Evolutionary conservation across 2,888 invertebrate genomes (phyloP).

Genomic region (Callinectes sapidus): DNA sequence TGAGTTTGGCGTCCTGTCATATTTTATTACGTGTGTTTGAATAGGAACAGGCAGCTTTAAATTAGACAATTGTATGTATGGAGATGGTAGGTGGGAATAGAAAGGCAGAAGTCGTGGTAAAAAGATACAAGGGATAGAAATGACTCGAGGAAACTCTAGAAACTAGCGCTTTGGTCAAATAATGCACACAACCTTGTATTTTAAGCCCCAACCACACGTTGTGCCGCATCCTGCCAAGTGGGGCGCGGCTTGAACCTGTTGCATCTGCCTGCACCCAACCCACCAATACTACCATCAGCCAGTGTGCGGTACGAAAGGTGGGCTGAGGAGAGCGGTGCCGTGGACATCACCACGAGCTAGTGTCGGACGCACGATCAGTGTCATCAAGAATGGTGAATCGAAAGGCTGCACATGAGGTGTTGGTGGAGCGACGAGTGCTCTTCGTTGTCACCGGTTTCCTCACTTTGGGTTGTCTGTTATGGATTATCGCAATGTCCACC

Average conservation of each 20-base stretch:
- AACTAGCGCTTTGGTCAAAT: neutral
- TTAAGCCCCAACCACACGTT: neutral
- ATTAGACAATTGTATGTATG: no score
- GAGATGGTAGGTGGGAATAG: no score
- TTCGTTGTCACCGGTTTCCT: conserved; percentile 55
- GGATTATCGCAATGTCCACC: conserved; percentile 70
- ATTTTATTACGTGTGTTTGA: no score
- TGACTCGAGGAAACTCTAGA: no score
- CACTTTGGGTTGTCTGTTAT: conserved; percentile 54
- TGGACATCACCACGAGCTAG: neutral
- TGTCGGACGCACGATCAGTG: conserved; percentile 43
- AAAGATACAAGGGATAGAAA: no score
- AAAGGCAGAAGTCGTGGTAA: no score
- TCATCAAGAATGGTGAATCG: conserved; percentile 51
- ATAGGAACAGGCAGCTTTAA: no score
- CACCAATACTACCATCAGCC: neutral
- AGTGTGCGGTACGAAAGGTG: neutral
- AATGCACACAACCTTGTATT: neutral
- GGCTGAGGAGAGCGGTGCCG: neutral
- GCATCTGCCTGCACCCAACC: neutral
- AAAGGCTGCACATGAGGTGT: conserved; percentile 63
- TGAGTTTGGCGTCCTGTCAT: no score
- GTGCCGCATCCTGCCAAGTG: neutral
- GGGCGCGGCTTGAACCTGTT: conserved; percentile 28
- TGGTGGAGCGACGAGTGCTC: conserved; percentile 65